Evolutionary conservation across 30 jellyfish, hydroid and myxozoan genomes (phyloP).

Genomic region (Aurelia sp.): DNA sequence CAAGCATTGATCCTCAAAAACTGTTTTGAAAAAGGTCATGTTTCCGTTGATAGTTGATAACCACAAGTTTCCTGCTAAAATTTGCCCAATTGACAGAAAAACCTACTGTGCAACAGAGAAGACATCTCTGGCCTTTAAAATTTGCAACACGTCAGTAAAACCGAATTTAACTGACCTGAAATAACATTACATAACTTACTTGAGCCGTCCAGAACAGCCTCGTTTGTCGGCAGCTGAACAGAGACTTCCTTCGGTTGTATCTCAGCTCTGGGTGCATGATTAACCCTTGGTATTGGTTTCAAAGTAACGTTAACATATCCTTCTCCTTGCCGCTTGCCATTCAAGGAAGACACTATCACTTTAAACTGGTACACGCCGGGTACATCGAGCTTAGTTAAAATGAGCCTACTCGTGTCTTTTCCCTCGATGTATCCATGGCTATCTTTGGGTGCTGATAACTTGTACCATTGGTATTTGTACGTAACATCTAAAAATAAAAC

Average conservation of each 20-base stretch:
- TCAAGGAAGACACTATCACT: constrained; percentile 61
- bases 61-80: too few relatives aligned
- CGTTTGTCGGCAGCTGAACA: constrained; percentile 85
- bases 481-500: constrained; percentile 58
- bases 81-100: too few relatives aligned
- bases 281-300: constrained; percentile 80
- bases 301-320: constrained; percentile 93
- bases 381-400: constrained; percentile 80
- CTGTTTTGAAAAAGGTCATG: too few relatives aligned
- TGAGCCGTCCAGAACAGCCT: constrained; percentile 91
- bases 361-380: constrained; percentile 94
- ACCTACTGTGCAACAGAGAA: too few relatives aligned
- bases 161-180: too few relatives aligned
- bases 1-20: too few relatives aligned
- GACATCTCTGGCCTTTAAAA: too few relatives aligned
- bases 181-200: constrained; percentile 57
- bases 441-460: constrained; percentile 85
- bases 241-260: constrained; percentile 94
- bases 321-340: constrained; percentile 73
- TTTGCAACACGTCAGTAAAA: too few relatives aligned
- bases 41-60: too few relatives aligned
- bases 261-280: constrained; percentile 98
- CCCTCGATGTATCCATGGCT: constrained; percentile 99
- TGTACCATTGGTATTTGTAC: constrained; percentile 87
- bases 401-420: constrained; percentile 71